Evolutionary conservation across 2,888 invertebrate genomes (phyloP).

Genomic region (Rotaria macrura): DNA sequence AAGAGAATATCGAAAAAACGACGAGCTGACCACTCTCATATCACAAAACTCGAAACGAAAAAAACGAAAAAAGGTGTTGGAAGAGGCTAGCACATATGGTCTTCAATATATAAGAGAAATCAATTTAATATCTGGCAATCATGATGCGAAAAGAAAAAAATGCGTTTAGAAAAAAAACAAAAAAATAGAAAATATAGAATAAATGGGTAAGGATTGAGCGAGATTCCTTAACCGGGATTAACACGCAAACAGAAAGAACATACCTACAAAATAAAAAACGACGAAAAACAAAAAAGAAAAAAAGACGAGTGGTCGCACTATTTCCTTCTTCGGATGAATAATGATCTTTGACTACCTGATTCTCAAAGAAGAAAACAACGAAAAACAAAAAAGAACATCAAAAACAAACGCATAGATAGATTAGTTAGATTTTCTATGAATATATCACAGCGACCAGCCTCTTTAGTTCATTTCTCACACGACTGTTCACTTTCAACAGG

Average conservation of each 20-base stretch:
- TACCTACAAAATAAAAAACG: not conserved
- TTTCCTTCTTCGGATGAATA: not conserved
- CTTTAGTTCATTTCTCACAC: not conserved
- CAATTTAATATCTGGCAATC: slow-evolving; percentile 11
- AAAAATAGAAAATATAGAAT: slow-evolving; percentile 12
- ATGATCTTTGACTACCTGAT: slow-evolving; percentile 12
- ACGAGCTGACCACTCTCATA: slow-evolving; percentile 12
- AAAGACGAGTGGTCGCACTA: not conserved
- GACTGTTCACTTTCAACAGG: not conserved
- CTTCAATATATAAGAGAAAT: slow-evolving; percentile 12
- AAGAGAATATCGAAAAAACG: slow-evolving; percentile 12
- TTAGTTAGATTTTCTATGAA: not conserved
- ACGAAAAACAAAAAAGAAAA: not conserved
- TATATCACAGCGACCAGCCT: slow-evolving; percentile 15
- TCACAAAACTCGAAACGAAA: slow-evolving; percentile 15
- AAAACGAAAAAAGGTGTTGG: not conserved
- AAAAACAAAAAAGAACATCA: not conserved
- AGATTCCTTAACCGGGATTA: slow-evolving; percentile 12
- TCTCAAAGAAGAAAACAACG: not conserved
- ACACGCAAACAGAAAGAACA: not conserved
- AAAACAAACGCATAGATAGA: slow-evolving; percentile 12
- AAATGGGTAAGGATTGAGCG: slow-evolving; percentile 15
- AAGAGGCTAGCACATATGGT: slow-evolving; percentile 15
- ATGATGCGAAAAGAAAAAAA: slow-evolving; percentile 11
- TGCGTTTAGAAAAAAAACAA: slow-evolving; percentile 14